These are phyloP conservation scores for Capitulum mitella DNA, from an alignment of 2,888 invertebrate species.

Conservation along the genomic window DNA sequence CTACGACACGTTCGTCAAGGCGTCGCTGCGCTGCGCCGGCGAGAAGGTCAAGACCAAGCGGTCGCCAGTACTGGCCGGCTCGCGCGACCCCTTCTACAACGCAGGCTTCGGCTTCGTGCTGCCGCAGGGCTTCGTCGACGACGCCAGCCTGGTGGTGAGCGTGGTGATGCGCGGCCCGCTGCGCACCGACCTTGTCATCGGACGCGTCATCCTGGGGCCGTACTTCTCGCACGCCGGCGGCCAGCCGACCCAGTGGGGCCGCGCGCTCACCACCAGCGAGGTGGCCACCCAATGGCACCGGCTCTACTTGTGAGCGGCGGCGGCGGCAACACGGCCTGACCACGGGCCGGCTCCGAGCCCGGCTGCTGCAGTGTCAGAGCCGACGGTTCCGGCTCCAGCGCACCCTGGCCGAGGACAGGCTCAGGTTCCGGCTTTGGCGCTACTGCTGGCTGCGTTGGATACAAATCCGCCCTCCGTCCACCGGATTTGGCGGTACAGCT, in stretches of 20 bases:
- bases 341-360: too few species aligned
- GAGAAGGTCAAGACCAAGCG: conserved; percentile 39
- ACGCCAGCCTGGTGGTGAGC: conserved; percentile 39
- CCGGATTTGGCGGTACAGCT: too few species aligned
- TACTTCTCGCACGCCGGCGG: conserved; percentile 38
- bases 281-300: conserved; percentile 37
- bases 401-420: too few species aligned
- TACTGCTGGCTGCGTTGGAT: too few species aligned
- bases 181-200: conserved; percentile 39
- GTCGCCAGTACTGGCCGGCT: conserved; percentile 37
- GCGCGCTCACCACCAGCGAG: conserved; percentile 37
- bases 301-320: conserved; percentile 38
- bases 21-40: conserved; percentile 39
- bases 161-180: conserved; percentile 38
- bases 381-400: too few species aligned
- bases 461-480: too few species aligned
- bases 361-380: too few species aligned
- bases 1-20: conserved; percentile 40
- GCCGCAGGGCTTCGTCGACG: conserved; percentile 36
- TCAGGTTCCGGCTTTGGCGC: too few species aligned
- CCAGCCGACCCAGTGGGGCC: conserved; percentile 41
- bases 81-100: conserved; percentile 36
- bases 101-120: conserved; percentile 38
- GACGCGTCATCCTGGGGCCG: conserved; percentile 40
- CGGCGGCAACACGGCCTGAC: too few species aligned